Base-by-base conservation (phyloP, 2,888 invertebrate genomes). In the Zygothrica quintamaculata region DNA sequence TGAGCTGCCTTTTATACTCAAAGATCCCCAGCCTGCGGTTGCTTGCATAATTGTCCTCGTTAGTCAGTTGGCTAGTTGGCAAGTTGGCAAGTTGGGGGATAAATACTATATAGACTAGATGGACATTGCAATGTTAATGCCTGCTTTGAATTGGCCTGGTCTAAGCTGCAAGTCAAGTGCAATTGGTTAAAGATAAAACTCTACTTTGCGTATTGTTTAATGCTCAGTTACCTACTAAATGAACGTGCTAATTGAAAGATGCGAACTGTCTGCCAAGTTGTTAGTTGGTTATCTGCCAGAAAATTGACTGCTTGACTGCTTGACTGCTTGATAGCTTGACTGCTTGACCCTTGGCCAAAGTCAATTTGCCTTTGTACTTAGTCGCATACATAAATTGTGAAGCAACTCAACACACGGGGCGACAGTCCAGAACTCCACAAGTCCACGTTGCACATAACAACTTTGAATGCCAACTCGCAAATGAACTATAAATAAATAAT, bases 401-500 rank as follows among this genome's bases (percentile, higher is more conserved):
- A 12, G 8, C 52, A 55, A 55, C 33, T 18, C 46, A 11, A 13
- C 26, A 16, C 22, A 33, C n/a, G 16, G 29, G 34, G 36, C 26
- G 48, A 29, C 48, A 44, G 26, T 58, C 31, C 31, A 44, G 15
- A 53, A 39, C 31, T 53, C 40, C 31, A 44, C 18, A 53, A 39
- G 34, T 53, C 40, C 64, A 57, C 51, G 65, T 46, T 72, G 56
- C 69, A 57, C 70, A 77, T 77, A 62, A 62, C 67, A 67, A 52
- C 78, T 75, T 75, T 79, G 78, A 80, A 67, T 67, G 81, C 64
- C 71, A 77, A 65, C 74, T 84, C 84, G 76, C 84, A 81, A 81
- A 84, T 81, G 81, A 84, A 80, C 84, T 78, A 81, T 81, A 80
- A 81, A 81, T 84, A 81, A 81, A 78, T 81, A 81, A 84, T 84